phyloP scores from a whole-genome alignment of 1,140 invertebrate species.

The Lineus longissimus region DNA sequence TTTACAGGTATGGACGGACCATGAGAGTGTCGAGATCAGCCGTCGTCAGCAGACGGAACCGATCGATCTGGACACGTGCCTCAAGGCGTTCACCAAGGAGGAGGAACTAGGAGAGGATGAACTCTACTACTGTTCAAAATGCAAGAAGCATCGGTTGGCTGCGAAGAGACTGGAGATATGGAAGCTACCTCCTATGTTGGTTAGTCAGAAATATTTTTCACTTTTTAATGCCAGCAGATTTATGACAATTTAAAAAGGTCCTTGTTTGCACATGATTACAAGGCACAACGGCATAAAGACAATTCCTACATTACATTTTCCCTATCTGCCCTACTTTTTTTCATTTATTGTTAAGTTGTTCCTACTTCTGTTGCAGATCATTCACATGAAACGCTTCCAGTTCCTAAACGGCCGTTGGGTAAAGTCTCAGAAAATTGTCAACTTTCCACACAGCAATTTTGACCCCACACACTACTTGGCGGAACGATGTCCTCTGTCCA shows the following conservation, averaged over 20 bases:
- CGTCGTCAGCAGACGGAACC: slow-evolving; percentile 69
- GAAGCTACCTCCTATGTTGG: slow-evolving; percentile 79
- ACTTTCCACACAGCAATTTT: slow-evolving; percentile 79
- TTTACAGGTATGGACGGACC: slow-evolving; percentile 65
- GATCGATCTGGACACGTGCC: slow-evolving; percentile 72
- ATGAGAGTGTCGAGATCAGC: slow-evolving; percentile 67
- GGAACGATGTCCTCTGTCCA: neutral
- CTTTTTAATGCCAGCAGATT: neutral
- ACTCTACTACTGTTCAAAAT: slow-evolving; percentile 78
- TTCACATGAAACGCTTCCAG: slow-evolving; percentile 86
- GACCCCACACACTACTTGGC: slow-evolving; percentile 61
- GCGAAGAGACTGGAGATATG: slow-evolving; percentile 86
- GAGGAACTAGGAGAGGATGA: slow-evolving; percentile 74
- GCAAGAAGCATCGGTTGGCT: slow-evolving; percentile 75
- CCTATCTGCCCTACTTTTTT: too few relatives aligned
- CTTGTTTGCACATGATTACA: too few relatives aligned
- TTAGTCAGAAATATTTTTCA: slow-evolving; percentile 56
- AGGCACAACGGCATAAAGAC: too few relatives aligned
- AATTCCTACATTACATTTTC: neutral
- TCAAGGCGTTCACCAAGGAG: slow-evolving; percentile 79
- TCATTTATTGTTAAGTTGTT: too few relatives aligned
- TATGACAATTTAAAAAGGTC: too few relatives aligned
- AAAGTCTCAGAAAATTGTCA: slow-evolving; percentile 88
- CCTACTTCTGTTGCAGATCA: slow-evolving; percentile 62
- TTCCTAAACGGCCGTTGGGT: slow-evolving; percentile 83